These are phyloP conservation scores for Halcyon senegalensis DNA, from an alignment of 2,113 vertebrate genomes.

Conservation along the genomic window DNA sequence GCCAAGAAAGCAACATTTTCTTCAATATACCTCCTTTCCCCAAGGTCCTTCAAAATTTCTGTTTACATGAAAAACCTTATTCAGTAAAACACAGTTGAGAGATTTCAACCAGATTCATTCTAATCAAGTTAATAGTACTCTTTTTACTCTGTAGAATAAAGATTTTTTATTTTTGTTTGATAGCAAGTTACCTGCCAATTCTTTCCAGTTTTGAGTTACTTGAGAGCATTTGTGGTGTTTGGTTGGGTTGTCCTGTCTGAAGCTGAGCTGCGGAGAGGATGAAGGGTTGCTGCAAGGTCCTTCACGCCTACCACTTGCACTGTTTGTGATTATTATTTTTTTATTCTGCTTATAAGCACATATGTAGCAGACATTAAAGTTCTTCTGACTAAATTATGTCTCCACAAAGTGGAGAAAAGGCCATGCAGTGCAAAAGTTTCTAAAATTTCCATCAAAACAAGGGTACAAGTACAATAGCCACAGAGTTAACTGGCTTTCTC, in stretches of 20 bases:
- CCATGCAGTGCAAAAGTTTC: neutral
- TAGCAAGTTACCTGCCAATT: neutral
- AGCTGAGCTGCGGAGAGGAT: neutral
- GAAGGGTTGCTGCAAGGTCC: neutral
- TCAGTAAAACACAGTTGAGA: neutral
- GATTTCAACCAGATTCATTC: neutral
- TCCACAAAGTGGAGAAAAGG: neutral
- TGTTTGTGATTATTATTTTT: neutral
- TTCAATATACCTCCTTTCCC: neutral
- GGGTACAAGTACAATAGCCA: no score
- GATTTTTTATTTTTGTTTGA: neutral
- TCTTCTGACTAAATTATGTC: neutral
- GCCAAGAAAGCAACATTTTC: neutral
- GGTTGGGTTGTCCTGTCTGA: neutral
- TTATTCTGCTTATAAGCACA: neutral
- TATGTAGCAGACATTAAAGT: neutral
- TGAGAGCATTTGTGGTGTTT: neutral
- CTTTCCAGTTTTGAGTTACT: neutral
- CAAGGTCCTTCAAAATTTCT: neutral
- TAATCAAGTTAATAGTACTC: neutral
- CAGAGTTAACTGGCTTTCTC: neutral
- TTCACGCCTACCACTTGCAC: neutral
- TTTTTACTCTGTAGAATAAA: neutral
- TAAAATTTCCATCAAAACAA: neutral
- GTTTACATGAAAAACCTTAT: neutral